Conservation (phyloP, 2,888 invertebrate genomes). For the Pollenia griseotomentosa region DNA sequence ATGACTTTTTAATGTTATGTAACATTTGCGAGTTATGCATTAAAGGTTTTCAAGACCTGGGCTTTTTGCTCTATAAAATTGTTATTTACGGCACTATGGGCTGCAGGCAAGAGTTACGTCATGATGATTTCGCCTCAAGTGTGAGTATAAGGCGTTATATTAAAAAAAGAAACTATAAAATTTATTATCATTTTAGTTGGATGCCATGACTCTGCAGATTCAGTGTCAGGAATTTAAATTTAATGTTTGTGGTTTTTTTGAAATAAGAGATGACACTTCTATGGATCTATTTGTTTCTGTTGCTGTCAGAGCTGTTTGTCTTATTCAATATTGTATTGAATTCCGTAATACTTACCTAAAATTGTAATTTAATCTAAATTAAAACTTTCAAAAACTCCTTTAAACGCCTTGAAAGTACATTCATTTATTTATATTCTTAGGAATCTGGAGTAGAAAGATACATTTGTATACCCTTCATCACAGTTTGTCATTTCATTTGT, state of each 20-base stretch:
- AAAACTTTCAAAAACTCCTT: too few relatives aligned
- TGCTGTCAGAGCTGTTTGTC: too few relatives aligned
- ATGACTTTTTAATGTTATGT: slow-evolving; percentile 70
- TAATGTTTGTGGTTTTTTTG: slow-evolving; percentile 53
- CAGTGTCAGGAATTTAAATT: slow-evolving; percentile 13
- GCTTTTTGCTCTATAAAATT: slow-evolving; percentile 17
- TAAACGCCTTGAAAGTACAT: too few relatives aligned
- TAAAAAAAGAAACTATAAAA: background rate
- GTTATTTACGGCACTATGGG: slow-evolving; percentile 31
- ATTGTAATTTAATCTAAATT: background rate
- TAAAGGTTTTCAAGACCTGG: background rate
- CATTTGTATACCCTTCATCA: too few relatives aligned
- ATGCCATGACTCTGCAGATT: slow-evolving; percentile 45
- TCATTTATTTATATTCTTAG: too few relatives aligned
- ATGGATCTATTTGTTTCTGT: slow-evolving; percentile 24
- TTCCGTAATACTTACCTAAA: too few relatives aligned
- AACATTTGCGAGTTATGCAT: slow-evolving; percentile 70
- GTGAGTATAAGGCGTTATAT: slow-evolving; percentile 27
- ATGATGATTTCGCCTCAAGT: slow-evolving; percentile 26
- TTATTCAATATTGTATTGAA: too few relatives aligned
- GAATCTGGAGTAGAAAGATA: too few relatives aligned
- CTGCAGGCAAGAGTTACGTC: background rate
- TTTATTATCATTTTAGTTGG: slow-evolving; percentile 66
- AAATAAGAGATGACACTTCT: slow-evolving; percentile 37
- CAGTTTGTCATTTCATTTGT: too few relatives aligned